Evolutionary conservation across 2,888 invertebrate species (phyloP), one percentile per base, ranked within the genome.

Genomic region (Calameuta idolon): DNA sequence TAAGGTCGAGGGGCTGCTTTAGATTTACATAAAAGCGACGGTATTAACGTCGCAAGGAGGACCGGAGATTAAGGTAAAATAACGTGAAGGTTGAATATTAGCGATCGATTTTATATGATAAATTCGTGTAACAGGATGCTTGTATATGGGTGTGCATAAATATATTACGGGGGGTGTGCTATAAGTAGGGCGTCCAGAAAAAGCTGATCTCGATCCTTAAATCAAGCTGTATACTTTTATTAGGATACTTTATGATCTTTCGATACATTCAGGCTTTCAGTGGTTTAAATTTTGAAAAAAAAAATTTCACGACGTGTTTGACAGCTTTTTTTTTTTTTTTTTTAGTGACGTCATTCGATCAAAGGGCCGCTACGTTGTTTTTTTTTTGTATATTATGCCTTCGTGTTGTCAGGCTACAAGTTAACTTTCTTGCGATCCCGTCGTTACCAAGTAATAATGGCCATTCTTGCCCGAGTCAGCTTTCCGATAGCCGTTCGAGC

Each of bases 361-460:
- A 40, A 15, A 23, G 9, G 5, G 55, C 9, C 2, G 23, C 55
- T 55, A 23, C 9, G 23, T 23, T 55, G 0, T 5, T 55, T 23
- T 55, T 55, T 31, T 31, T 31, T 55, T 9, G 23, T 9, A 9
- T 55, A 23, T 23, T 23, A 55, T 9, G 23, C 23, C 1, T 23
- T 5, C 55, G 55, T 23, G 55, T 1, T 23, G 1, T 9, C 0
- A 0, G 55, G 9, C 23, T 9, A 55, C 23, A 2, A 9, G 55
- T 55, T 55, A 23, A 55, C 55, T 55, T 55, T 55, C 4, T 23
- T 23, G 23, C 31, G 0, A 23, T 3, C 12, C 12, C 34, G 71
- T 71, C 71, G 71, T 71, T 71, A 71, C 12, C 71, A 71, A 31
- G 31, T 71, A 71, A 71, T 71, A 71, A 71, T 71, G 71, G 71